These are phyloP conservation scores for Engraulis encrasicolus DNA, from an alignment of 2,113 vertebrate genomes.

Conservation along the genomic window DNA sequence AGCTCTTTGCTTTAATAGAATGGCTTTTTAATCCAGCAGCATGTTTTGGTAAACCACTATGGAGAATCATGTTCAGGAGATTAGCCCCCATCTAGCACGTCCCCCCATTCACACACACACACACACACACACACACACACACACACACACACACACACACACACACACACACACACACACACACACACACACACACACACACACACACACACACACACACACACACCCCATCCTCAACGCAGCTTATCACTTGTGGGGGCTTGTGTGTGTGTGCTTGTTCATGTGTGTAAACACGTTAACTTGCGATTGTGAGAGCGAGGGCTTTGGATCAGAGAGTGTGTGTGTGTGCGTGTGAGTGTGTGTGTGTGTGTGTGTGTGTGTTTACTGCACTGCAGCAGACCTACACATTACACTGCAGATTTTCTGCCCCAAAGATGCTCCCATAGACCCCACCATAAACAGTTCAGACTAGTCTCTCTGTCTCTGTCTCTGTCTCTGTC, in stretches of 20 bases:
- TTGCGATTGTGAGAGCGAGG: too few species aligned
- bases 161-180: too few species aligned
- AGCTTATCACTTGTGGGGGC: conserved; percentile 66
- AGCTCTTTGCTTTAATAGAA: conserved; percentile 72
- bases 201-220: too few species aligned
- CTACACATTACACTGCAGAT: conserved; percentile 66
- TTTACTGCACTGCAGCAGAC: conserved; percentile 11
- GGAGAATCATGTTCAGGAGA: conserved; percentile 77
- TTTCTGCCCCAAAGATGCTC: conserved; percentile 42
- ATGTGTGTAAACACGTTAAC: too few species aligned
- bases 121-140: too few species aligned
- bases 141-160: too few species aligned
- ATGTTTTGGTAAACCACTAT: conserved; percentile 70
- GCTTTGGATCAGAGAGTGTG: conserved; percentile 49
- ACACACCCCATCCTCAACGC: conserved; percentile 56
- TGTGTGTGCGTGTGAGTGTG: neutral
- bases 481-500: conserved; percentile 22
- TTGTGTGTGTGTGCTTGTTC: conserved; percentile 49
- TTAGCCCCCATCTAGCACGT: conserved; percentile 70
- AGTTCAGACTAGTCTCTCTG: conserved; percentile 48
- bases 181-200: too few species aligned
- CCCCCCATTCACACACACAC: too few species aligned
- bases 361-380: neutral
- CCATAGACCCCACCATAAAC: conserved; percentile 51
- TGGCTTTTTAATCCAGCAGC: conserved; percentile 71